Evolutionary conservation across 2,888 invertebrate genomes (phyloP), one percentile per base, ranked within the genome.

Genomic region (Esperia sulphurella): DNA sequence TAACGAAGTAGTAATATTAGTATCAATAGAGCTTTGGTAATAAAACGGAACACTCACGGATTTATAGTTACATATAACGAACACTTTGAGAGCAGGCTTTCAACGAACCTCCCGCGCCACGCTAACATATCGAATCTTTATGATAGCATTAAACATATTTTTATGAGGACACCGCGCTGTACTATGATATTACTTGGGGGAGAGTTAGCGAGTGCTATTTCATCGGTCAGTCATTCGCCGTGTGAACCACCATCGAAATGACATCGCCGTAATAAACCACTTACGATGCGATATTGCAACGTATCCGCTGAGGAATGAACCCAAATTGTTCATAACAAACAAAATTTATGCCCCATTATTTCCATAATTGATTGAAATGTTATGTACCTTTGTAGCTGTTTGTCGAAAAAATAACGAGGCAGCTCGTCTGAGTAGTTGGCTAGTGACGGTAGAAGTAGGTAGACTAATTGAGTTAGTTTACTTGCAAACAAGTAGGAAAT

Each of bases 61-160:
- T 83, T 81, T 84, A 84, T 83, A 79, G 75, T 71, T 47, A 44
- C 46, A 48, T 58, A 64, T 63, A n/a, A n/a, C n/a, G n/a, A n/a
- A n/a, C n/a, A 61, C 68, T 73, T 72, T 61, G 66, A 65, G 69
- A 68, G 76, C 65, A 75, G 70, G 79, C 79, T 84, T 81, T 83
- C 77, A 80, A 72, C 59, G 60, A 63, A 67, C 65, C 65, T 68
- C 68, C 68, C 59, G 61, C 63, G 67, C 65, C 68, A 68, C 65
- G 69, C 65, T 74, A 76, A 79, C 80, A 80, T 83, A 83, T 85
- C 80, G 80, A 77, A 80, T 79, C 71, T 87, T 88, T 87, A 89
- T 76, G 85, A 79, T 68, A 72, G 79, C 84, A 87, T 86, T 86
- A 88, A 86, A 88, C 82, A 86, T 85, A 87, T 86, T 88, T 88